Evolutionary conservation across 2,797 vertebrate genomes (phyloP).

Genomic region (Cyclura pinguis): DNA sequence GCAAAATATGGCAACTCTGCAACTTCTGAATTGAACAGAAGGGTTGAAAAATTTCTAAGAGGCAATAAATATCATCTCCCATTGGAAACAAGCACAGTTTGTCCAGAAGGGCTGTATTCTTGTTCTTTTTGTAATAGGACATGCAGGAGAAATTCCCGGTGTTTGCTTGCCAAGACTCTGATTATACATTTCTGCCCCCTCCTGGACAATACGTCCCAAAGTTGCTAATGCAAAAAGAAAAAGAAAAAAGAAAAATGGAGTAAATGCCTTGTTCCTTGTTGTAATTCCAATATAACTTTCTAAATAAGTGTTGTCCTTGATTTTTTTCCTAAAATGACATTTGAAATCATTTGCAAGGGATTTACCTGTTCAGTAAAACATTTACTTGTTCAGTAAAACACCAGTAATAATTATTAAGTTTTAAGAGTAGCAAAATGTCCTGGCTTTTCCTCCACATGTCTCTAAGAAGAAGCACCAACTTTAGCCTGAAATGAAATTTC

Average conservation of each 20-base stretch:
- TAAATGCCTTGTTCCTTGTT: not conserved
- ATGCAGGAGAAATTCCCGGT: not conserved
- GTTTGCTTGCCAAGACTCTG: not conserved
- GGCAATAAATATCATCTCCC: not conserved
- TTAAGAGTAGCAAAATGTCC: not conserved
- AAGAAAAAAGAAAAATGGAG: not conserved
- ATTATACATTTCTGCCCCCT: too few relatives aligned
- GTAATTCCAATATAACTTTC: not conserved
- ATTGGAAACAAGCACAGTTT: not conserved
- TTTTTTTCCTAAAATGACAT: not conserved
- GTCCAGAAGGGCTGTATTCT: not conserved
- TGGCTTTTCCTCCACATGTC: not conserved
- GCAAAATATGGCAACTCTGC: not conserved
- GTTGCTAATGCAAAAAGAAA: not conserved
- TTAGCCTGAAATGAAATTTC: not conserved
- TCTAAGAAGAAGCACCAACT: not conserved
- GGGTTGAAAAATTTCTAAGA: slow-evolving; percentile 19
- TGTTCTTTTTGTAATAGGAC: not conserved
- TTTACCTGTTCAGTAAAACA: not conserved
- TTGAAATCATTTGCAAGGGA: not conserved
- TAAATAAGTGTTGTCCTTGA: not conserved
- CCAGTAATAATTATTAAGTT: not conserved
- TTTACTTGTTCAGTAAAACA: too few relatives aligned
- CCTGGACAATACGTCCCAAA: not conserved
- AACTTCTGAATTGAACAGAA: slow-evolving; percentile 1